These are phyloP conservation scores for Corvus hawaiiensis DNA, from an alignment of 2,113 vertebrate species.

Conservation along the genomic window DNA sequence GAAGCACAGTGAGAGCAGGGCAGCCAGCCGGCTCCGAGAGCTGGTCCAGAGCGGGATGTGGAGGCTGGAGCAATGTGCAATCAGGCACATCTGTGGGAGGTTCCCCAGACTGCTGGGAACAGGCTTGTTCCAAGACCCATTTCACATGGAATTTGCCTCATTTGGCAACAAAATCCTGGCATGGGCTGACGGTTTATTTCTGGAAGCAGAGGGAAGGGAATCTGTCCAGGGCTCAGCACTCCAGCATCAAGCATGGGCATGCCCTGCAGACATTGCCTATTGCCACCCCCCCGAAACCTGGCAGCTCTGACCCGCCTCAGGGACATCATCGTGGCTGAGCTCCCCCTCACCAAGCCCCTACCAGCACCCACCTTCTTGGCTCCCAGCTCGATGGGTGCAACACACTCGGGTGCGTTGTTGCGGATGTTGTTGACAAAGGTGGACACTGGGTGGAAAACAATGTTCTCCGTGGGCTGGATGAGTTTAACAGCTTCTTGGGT, in stretches of 20 bases:
- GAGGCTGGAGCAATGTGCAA: background rate
- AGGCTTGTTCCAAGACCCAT: background rate
- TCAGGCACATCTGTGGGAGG: background rate
- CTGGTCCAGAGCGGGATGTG: rapidly evolving
- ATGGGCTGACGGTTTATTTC: background rate
- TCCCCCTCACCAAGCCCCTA: background rate
- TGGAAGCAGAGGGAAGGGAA: background rate
- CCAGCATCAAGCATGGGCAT: background rate
- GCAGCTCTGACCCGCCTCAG: background rate
- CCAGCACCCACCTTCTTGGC: slow-evolving; percentile 74
- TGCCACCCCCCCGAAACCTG: background rate
- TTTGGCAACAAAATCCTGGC: background rate
- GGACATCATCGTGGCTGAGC: rapidly evolving
- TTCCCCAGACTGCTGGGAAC: background rate
- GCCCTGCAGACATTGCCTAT: background rate
- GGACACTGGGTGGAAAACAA: slow-evolving; percentile 89
- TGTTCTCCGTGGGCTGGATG: slow-evolving; percentile 80
- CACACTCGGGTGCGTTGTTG: slow-evolving; percentile 85
- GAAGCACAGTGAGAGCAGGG: background rate
- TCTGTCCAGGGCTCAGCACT: background rate
- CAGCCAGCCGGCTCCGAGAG: background rate
- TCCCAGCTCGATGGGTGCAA: slow-evolving; percentile 74
- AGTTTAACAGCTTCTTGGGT: slow-evolving; percentile 85
- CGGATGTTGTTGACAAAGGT: slow-evolving; percentile 84
- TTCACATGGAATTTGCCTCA: slow-evolving; percentile 5